Percentiles rank a stretch among this genome's conserved stretches.
These are phyloP conservation scores for Mormyrops attenuatus DNA, from an alignment of 2,797 vertebrate genomes.

Conservation along the genomic window DNA sequence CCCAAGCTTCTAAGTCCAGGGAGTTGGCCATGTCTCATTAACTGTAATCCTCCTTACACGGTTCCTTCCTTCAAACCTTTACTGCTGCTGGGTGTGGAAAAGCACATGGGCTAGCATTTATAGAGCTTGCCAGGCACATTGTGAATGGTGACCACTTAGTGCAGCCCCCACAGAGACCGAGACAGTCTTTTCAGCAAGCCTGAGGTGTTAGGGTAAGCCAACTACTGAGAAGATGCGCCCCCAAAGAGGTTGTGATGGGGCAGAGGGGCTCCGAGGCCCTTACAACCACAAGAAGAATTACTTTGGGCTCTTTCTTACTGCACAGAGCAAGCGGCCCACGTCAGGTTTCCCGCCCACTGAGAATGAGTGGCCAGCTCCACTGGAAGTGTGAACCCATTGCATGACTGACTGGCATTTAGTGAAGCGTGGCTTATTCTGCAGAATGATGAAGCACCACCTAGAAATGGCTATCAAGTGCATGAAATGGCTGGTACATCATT, in stretches of 20 bases:
- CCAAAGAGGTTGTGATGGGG: background rate
- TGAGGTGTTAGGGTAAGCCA: background rate
- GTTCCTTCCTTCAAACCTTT: background rate
- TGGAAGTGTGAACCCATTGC: background rate
- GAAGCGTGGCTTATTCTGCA: background rate
- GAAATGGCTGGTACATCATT: background rate
- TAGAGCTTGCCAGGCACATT: background rate
- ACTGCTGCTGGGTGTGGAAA: background rate
- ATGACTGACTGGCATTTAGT: background rate
- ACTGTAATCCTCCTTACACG: background rate
- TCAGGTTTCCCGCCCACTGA: background rate
- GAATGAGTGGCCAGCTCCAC: background rate
- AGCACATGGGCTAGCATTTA: background rate
- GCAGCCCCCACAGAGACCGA: background rate
- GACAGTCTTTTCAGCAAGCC: background rate
- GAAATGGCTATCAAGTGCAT: background rate
- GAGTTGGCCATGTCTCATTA: background rate
- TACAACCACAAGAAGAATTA: background rate
- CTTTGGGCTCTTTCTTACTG: background rate
- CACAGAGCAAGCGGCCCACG: background rate
- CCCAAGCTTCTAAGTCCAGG: background rate
- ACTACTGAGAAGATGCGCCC: background rate
- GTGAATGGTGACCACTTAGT: background rate
- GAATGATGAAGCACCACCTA: background rate
- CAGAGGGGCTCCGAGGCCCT: background rate